Conservation (phyloP, 1,140 invertebrate genomes). For the Drosophila auraria region DNA sequence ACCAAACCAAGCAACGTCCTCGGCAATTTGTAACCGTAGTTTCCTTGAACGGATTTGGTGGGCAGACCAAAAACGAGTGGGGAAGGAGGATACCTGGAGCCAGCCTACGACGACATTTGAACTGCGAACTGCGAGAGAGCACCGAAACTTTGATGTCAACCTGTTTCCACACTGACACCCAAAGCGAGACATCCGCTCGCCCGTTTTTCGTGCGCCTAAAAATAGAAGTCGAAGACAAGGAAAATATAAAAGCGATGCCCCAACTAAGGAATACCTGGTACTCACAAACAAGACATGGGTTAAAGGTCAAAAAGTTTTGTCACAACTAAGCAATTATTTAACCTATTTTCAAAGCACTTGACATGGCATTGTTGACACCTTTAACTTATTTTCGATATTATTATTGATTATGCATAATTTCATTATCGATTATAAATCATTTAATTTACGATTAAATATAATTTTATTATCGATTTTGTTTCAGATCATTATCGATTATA, state of each 20-base stretch:
- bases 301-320: too few species aligned
- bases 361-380: too few species aligned
- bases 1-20: constrained; percentile 43
- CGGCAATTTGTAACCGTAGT: constrained; percentile 36
- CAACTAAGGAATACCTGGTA: neutral
- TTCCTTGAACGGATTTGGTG: constrained; percentile 30
- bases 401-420: too few species aligned
- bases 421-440: too few species aligned
- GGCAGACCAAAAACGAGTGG: constrained; percentile 7
- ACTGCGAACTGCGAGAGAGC: constrained; percentile 41
- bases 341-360: too few species aligned
- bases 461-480: too few species aligned
- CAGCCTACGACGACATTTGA: constrained; percentile 57
- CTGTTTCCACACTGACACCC: constrained; percentile 68
- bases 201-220: constrained; percentile 24
- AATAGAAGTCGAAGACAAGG: constrained; percentile 11
- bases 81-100: constrained; percentile 11
- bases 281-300: neutral
- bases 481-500: too few species aligned
- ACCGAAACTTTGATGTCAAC: constrained; percentile 67
- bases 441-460: too few species aligned
- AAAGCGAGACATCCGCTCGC: constrained; percentile 37
- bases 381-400: too few species aligned
- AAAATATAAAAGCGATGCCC: neutral
- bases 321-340: too few species aligned